Evolutionary conservation across 1,140 invertebrate species (phyloP), one percentile per base, ranked within the genome.

Genomic region (Gonatopus flavifemur): DNA sequence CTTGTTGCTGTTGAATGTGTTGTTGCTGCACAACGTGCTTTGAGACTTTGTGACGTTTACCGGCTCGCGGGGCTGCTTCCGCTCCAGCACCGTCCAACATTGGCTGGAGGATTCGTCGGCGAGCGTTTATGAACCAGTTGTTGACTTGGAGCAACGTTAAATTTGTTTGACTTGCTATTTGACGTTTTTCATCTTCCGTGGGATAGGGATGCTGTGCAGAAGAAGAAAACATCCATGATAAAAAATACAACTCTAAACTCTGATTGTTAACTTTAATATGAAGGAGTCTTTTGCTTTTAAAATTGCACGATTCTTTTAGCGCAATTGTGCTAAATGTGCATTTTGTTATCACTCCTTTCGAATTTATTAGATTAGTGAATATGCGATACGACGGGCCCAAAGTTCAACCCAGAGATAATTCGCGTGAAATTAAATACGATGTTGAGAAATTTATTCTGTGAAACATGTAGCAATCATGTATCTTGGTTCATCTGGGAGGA

Each of bases 101-200:
- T 2, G 91, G 91, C 64, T 94, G 94, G 12, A 97, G 78, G 58
- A 98, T 98, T 42, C 94, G 82, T 56, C 94, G 82, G 36, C 94
- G 80, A 1, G 94, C 94, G 79, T 98, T 97, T 60, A 97, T 96
- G 72, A 96, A 95, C 91, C 93, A 94, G 68, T 89, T 91, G 72
- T 91, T 91, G 18, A 91, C 88, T 77, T 88, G 86, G 4, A 91
- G 77, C 36, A 94, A 72, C 6, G 92, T 94, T 22, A 96, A 79
- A 64, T 93, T 88, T 16, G 93, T 95, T 71, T 94, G 90, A 15
- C 86, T 86, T 9, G 91, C 89, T 43, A 96, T 90, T 60, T 91
- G 87, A 50, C 90, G 82, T 67, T 95, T 96, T 71, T 95, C 92
- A 67, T 95, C 93, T 76, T 95, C 93, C 31, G 91, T 94, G 0